These are phyloP conservation scores for Coelogynopora nodosa DNA, from an alignment of 2,888 invertebrate species.

Conservation along the genomic window DNA sequence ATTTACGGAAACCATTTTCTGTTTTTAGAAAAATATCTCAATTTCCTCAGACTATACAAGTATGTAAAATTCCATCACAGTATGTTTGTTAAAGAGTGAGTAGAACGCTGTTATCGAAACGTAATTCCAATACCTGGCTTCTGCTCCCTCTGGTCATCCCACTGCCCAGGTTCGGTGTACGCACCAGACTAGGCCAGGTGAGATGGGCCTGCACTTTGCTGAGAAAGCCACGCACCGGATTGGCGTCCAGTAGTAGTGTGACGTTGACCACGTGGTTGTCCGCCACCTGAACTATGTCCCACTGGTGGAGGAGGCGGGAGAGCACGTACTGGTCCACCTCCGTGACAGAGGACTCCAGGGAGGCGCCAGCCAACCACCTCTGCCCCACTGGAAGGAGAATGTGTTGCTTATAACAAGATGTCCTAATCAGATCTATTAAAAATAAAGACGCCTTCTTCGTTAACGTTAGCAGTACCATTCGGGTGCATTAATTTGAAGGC, in stretches of 20 bases:
- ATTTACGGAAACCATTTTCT: too few relatives aligned
- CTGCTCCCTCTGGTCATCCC: neutral
- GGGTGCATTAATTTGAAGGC: too few relatives aligned
- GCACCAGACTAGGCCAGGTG: slow-evolving; percentile 66
- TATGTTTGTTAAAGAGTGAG: too few relatives aligned
- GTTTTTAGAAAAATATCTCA: too few relatives aligned
- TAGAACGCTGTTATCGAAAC: too few relatives aligned
- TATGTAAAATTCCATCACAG: too few relatives aligned
- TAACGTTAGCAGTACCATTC: too few relatives aligned
- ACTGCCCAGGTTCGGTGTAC: neutral
- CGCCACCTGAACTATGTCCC: slow-evolving; percentile 56
- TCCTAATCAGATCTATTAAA: too few relatives aligned
- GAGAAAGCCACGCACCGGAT: slow-evolving; percentile 68
- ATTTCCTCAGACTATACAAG: too few relatives aligned
- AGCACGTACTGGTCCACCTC: slow-evolving; percentile 68
- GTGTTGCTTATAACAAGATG: neutral
- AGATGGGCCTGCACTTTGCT: slow-evolving; percentile 70
- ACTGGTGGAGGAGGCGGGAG: slow-evolving; percentile 67
- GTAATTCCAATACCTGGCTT: too few relatives aligned
- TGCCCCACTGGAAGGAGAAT: slow-evolving; percentile 65
- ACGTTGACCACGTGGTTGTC: slow-evolving; percentile 66
- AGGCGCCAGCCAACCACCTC: slow-evolving; percentile 70
- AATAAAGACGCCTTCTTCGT: too few relatives aligned
- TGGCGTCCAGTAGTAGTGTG: slow-evolving; percentile 74
- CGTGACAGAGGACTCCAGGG: slow-evolving; percentile 68